These are phyloP conservation scores for Proctacanthus coquilletti DNA, from an alignment of 1,140 invertebrate species.

Conservation along the genomic window DNA sequence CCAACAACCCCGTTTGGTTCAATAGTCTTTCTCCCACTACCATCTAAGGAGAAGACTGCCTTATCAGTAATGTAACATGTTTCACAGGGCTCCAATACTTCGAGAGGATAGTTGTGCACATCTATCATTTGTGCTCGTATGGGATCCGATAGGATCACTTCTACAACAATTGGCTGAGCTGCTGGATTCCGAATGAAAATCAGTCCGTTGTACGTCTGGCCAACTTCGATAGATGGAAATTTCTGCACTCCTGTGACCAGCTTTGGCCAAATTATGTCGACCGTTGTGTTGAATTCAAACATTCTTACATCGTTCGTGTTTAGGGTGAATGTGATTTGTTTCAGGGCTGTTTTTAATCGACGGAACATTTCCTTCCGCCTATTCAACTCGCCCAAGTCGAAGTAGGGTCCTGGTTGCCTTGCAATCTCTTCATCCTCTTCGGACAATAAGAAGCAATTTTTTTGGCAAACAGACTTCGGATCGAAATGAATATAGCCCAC, in stretches of 20 bases:
- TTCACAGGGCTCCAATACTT: conserved; percentile 20
- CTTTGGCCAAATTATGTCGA: conserved; percentile 24
- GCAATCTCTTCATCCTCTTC: not conserved
- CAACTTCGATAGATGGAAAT: conserved; percentile 20
- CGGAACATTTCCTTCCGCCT: conserved; percentile 21
- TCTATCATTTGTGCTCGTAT: conserved; percentile 14
- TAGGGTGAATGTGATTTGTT: conserved; percentile 16
- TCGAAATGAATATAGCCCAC: conserved; percentile 45
- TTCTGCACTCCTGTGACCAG: conserved; percentile 14
- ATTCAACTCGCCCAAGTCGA: conserved; percentile 18
- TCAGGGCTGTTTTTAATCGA: conserved; percentile 16
- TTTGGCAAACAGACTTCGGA: conserved; percentile 47
- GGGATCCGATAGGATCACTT: conserved; percentile 22
- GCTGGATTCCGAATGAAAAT: conserved; percentile 22
- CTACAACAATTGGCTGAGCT: conserved; percentile 15
- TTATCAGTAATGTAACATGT: conserved; percentile 20
- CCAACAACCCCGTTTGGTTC: conserved; percentile 21
- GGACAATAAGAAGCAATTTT: conserved; percentile 51
- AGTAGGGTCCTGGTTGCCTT: not conserved
- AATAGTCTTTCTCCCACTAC: conserved; percentile 11
- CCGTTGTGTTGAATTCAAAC: conserved; percentile 20
- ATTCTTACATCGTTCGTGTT: conserved; percentile 21
- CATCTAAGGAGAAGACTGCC: conserved; percentile 17
- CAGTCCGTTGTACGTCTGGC: conserved; percentile 15
- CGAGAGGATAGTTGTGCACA: conserved; percentile 19